These are phyloP conservation scores for Gallinago undulata DNA, from an alignment of 2,113 vertebrate species.

Conservation along the genomic window DNA sequence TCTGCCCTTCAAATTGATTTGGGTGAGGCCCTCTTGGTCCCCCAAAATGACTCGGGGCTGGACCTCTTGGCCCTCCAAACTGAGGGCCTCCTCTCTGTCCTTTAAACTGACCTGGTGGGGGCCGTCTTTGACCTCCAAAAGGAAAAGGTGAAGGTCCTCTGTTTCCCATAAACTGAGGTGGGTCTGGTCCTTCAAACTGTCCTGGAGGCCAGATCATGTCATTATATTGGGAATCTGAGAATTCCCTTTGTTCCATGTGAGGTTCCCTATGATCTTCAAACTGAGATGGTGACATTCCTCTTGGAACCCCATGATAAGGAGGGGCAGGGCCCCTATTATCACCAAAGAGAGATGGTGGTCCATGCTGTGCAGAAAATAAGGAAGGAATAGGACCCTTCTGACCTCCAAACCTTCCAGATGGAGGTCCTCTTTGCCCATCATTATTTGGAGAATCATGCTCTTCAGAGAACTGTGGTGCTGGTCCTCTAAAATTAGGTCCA, in stretches of 20 bases:
- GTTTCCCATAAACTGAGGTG: conserved; percentile 75
- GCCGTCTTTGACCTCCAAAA: conserved; percentile 73
- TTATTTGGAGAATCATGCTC: conserved; percentile 62
- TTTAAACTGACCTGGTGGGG: conserved; percentile 73
- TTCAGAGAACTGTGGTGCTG: conserved; percentile 72
- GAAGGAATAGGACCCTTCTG: conserved; percentile 84
- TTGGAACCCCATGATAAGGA: conserved; percentile 79
- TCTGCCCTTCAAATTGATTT: conserved; percentile 70
- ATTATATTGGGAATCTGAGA: conserved; percentile 76
- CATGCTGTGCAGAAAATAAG: conserved; percentile 83
- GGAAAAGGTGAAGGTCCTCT: conserved; percentile 66
- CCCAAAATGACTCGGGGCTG: conserved; percentile 79
- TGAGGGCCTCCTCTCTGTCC: conserved; percentile 75
- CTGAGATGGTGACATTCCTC: conserved; percentile 79
- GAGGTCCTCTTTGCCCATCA: conserved; percentile 80
- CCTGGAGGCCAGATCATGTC: conserved; percentile 76
- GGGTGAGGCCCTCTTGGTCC: conserved; percentile 79
- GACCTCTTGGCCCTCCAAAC: conserved; percentile 82
- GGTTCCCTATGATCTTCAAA: conserved; percentile 79
- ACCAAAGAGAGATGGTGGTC: conserved; percentile 76
- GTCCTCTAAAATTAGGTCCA: conserved; percentile 81
- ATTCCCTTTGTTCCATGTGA: conserved; percentile 76
- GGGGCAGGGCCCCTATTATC: conserved; percentile 82
- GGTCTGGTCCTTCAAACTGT: conserved; percentile 71
- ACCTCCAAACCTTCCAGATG: conserved; percentile 78